Conservation (phyloP, 2,797 vertebrate species). For the Onychomys torridus region DNA sequence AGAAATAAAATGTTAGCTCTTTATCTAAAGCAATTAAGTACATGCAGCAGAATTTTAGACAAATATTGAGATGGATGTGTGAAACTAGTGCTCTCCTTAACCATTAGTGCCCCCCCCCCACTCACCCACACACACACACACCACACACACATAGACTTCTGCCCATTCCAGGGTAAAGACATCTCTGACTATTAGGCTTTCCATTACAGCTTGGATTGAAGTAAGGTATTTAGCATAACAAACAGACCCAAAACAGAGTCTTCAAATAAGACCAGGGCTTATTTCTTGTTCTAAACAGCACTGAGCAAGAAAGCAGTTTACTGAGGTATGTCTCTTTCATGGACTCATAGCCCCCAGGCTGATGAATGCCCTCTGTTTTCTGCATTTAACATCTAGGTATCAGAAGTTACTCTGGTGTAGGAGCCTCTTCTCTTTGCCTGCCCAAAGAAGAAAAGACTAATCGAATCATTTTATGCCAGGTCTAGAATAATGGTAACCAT, state of each 20-base stretch:
- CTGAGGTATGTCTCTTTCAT: neutral
- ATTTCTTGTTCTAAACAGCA: neutral
- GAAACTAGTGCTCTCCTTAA: neutral
- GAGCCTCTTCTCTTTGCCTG: neutral
- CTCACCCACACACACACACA: too few species aligned
- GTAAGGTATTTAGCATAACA: neutral
- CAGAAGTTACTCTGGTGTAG: neutral
- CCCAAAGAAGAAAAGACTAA: neutral
- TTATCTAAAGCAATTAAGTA: conserved; percentile 47
- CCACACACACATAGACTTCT: neutral
- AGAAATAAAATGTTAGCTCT: neutral
- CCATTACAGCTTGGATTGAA: neutral
- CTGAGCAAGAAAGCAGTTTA: neutral
- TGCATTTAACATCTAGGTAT: neutral
- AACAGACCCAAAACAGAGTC: neutral
- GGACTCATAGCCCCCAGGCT: neutral
- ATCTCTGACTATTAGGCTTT: neutral
- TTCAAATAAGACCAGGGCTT: neutral
- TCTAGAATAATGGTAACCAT: too few species aligned
- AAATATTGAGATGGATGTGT: neutral
- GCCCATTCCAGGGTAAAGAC: neutral
- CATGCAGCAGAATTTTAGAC: neutral
- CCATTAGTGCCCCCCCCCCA: too few species aligned
- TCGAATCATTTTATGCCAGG: neutral
- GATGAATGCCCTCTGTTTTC: neutral